Base-by-base conservation (phyloP, 2,888 invertebrate species). In the Cheilosia soror region DNA sequence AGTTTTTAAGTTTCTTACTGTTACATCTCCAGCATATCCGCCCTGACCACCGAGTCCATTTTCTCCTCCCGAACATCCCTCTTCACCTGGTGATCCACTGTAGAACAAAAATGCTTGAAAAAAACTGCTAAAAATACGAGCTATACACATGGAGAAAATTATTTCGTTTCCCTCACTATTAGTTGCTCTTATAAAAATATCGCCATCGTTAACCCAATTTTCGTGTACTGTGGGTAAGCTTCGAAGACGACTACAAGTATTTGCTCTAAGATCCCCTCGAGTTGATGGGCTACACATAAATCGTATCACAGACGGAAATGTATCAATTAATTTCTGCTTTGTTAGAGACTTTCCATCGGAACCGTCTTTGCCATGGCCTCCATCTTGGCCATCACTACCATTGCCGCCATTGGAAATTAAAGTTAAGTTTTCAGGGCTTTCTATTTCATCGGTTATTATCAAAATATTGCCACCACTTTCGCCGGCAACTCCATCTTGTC, bases 391-490 rank as follows among this genome's bases (percentile, higher is more conserved):
- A 9, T 76, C 63, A 49, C 89, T 85, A 31, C 90, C 90, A 9
- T 78, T 75, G 2, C 90, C 90, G n/a, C 89, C 90, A 57, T 88
- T 87, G 13, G 89, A 87, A 57, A 79, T 87, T 73, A 90, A 87
- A 20, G 80, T 87, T 9, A 89, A 85, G 31, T 87, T 80, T 44
- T 87, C 66, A 2, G 85, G 72, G 77, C 88, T 86, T 53, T 85
- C 77, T 53, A 89, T 87, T 2, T 80, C 63, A 9, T 87, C 77
- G 5, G 84, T 72, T 31, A 88, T 25, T 62, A 89, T 75, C 11
- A 79, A 63, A 25, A 89, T 84, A 76, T 89, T 89, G 2, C 90
- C 89, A 15, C 89, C 90, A 83, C 89, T 89, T 81, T 89, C 88
- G 9, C 89, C 89, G 47, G 88, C 77, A 58, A 72, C 62, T 20